These are phyloP conservation scores for Taenaris catops DNA, from an alignment of 2,888 invertebrate genomes.

Conservation along the genomic window DNA sequence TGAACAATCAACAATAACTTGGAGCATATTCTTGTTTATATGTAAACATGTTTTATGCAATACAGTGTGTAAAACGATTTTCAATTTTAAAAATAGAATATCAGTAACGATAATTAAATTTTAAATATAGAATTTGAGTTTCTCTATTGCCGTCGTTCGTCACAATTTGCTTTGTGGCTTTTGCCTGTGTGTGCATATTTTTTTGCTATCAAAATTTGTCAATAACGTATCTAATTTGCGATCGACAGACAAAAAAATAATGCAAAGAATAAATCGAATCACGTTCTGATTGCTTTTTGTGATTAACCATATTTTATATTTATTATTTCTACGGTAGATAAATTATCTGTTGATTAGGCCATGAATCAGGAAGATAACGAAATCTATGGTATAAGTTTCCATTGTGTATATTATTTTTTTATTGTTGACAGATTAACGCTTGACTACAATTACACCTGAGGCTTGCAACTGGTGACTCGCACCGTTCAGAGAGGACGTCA, in stretches of 20 bases:
- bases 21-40: too few relatives aligned
- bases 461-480: too few relatives aligned
- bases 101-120: conserved; percentile 4
- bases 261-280: conserved; percentile 61
- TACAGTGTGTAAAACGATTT: too few relatives aligned
- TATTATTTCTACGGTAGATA: conserved; percentile 23
- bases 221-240: conserved; percentile 41
- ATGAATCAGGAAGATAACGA: conserved; percentile 2
- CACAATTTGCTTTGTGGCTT: conserved; percentile 46
- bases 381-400: too few relatives aligned
- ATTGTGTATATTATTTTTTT: too few relatives aligned
- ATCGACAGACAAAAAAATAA: conserved; percentile 39
- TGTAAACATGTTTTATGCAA: too few relatives aligned
- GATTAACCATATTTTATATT: conserved; percentile 39
- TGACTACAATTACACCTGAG: too few relatives aligned
- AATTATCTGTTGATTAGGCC: conserved; percentile 2
- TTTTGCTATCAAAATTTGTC: conserved; percentile 39
- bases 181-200: conserved; percentile 51
- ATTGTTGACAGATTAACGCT: too few relatives aligned
- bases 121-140: conserved; percentile 2
- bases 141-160: conserved; percentile 18
- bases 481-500: too few relatives aligned
- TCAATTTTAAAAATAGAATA: too few relatives aligned
- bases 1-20: too few relatives aligned
- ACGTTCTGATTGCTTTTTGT: conserved; percentile 59